phyloP scores from a whole-genome alignment of 1,140 invertebrate species.

The Sesamia nonagrioides region DNA sequence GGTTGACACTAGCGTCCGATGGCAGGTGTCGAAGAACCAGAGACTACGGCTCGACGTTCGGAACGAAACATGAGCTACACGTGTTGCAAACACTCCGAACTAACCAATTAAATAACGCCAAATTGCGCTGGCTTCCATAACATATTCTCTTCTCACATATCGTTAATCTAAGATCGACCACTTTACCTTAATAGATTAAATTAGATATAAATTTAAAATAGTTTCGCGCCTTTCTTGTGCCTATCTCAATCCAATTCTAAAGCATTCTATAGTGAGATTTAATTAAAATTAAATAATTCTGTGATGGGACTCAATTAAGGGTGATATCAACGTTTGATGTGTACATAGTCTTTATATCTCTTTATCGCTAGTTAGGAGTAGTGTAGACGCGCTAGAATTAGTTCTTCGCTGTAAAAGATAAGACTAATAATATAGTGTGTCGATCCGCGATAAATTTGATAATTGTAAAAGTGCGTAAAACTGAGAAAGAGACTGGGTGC shows the following conservation, averaged over 20 bases:
- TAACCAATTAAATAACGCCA: conserved; percentile 68
- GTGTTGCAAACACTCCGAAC: conserved; percentile 46
- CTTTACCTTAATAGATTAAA: conserved; percentile 56
- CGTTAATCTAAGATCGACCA: conserved; percentile 75
- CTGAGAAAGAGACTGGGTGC: conserved; percentile 26
- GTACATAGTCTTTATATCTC: conserved; percentile 52
- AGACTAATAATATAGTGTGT: conserved; percentile 12
- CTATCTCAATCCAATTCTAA: conserved; percentile 82
- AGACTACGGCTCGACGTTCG: conserved; percentile 83
- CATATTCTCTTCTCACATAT: conserved; percentile 80
- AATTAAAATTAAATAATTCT: conserved; percentile 72
- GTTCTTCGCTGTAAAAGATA: conserved; percentile 54
- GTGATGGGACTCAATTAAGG: conserved; percentile 76
- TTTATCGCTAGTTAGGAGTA: conserved; percentile 51
- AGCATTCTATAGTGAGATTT: conserved; percentile 73
- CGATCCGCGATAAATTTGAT: conserved; percentile 20
- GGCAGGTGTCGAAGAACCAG: conserved; percentile 83
- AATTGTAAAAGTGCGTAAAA: conserved; percentile 29
- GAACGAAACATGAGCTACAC: conserved; percentile 82
- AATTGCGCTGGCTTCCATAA: conserved; percentile 85
- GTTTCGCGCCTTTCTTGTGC: conserved; percentile 84
- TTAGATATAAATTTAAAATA: conserved; percentile 70
- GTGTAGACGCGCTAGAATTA: conserved; percentile 70
- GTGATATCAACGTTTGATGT: conserved; percentile 69
- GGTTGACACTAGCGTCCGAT: conserved; percentile 74